These are phyloP conservation scores for Enteromius trimaculatus DNA, from an alignment of 2,797 vertebrate genomes.

Conservation along the genomic window DNA sequence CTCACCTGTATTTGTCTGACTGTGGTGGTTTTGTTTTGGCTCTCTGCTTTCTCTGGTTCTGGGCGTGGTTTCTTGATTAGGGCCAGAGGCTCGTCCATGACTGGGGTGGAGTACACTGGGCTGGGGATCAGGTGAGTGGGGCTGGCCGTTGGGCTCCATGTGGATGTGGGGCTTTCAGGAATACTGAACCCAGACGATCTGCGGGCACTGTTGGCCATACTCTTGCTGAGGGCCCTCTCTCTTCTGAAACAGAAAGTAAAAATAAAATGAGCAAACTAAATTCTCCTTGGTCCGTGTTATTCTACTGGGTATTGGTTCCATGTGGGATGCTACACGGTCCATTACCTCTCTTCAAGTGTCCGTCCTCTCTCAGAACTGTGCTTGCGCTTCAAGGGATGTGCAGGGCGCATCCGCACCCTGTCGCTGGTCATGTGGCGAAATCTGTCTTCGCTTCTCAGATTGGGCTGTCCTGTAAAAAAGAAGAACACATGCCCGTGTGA, in stretches of 20 bases:
- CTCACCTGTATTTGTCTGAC: constrained; percentile 77
- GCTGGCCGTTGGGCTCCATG: constrained; percentile 76
- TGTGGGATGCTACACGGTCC: neutral
- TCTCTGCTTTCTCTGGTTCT: constrained; percentile 68
- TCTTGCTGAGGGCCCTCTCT: constrained; percentile 75
- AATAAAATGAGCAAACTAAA: constrained; percentile 1
- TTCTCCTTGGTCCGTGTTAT: neutral
- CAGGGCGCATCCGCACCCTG: constrained; percentile 69
- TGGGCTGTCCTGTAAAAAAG: constrained; percentile 76
- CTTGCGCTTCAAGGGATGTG: constrained; percentile 77
- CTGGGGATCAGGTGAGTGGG: constrained; percentile 71
- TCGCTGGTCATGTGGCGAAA: constrained; percentile 77
- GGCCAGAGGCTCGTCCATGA: constrained; percentile 80
- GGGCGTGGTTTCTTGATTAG: constrained; percentile 82
- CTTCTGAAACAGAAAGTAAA: constrained; percentile 68
- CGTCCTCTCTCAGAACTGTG: constrained; percentile 73
- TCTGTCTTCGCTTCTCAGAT: constrained; percentile 79
- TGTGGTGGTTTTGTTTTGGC: constrained; percentile 64
- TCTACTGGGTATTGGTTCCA: neutral
- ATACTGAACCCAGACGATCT: constrained; percentile 63
- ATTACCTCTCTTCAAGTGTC: constrained; percentile 77
- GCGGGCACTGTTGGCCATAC: constrained; percentile 62
- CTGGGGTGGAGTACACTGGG: constrained; percentile 73
- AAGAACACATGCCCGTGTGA: neutral
- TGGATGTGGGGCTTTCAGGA: constrained; percentile 75